Conservation (phyloP, 2,113 vertebrate genomes). For the Delphinapterus leucas region DNA sequence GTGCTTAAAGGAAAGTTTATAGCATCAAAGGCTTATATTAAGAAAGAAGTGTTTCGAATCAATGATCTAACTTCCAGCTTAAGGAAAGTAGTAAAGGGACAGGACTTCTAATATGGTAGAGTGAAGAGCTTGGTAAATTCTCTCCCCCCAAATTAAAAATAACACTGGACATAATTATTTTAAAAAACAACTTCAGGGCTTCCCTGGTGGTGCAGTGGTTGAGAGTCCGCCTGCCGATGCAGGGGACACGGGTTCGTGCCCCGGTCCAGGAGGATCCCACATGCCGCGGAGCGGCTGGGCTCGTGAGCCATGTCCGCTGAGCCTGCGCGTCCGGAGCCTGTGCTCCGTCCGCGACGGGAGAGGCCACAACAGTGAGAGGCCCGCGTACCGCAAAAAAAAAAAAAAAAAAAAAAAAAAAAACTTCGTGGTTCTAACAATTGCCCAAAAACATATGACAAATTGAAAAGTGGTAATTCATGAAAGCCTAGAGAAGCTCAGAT, state of each 20-base stretch:
- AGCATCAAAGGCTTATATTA: background rate
- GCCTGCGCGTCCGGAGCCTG: too few relatives aligned
- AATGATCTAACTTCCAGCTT: background rate
- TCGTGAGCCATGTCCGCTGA: too few relatives aligned
- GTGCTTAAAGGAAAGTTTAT: background rate
- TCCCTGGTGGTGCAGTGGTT: too few relatives aligned
- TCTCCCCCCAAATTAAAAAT: background rate
- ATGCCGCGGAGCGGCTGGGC: too few relatives aligned
- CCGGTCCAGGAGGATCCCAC: too few relatives aligned
- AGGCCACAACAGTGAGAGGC: too few relatives aligned
- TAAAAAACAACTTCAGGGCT: background rate
- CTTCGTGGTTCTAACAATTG: background rate
- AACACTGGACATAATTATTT: background rate
- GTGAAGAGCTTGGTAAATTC: background rate
- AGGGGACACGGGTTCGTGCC: too few relatives aligned
- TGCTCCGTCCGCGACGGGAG: too few relatives aligned
- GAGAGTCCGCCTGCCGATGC: too few relatives aligned
- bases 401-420: background rate
- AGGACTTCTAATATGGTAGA: background rate
- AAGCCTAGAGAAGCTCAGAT: background rate
- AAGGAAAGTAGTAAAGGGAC: background rate
- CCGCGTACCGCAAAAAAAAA: fast-evolving
- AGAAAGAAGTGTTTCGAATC: background rate
- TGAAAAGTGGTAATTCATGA: background rate
- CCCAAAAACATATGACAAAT: background rate